Percentiles rank a stretch among this genome's conserved stretches.
phyloP scores from a whole-genome alignment of 1,140 invertebrate species.

The Pemphigus obesinymphae region DNA sequence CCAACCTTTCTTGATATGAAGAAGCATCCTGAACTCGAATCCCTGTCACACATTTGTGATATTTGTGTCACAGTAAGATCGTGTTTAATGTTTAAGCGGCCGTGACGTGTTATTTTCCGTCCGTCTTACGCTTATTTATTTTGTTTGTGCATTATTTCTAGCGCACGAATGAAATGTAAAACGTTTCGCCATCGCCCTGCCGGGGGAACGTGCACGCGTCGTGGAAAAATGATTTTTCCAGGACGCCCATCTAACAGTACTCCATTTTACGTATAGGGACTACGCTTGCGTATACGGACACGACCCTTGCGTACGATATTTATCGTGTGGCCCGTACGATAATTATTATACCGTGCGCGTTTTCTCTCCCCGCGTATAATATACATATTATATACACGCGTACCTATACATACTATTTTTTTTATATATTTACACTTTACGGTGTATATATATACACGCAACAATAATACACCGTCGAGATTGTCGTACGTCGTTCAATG shows the following conservation, averaged over 20 bases:
- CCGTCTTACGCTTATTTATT: not conserved
- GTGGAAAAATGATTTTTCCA: conserved; percentile 41
- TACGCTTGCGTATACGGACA: conserved; percentile 28
- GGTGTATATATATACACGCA: no score
- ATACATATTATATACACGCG: no score
- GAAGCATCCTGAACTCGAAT: conserved; percentile 47
- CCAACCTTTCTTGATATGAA: conserved; percentile 47
- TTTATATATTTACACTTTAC: no score
- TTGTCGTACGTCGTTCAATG: not conserved
- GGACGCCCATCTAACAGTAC: conserved; percentile 31
- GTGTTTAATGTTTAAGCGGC: not conserved
- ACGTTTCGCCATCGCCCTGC: conserved; percentile 3
- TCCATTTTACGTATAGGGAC: not conserved
- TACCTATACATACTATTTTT: no score
- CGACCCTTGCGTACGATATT: conserved; percentile 28
- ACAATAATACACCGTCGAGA: not conserved
- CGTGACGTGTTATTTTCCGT: not conserved
- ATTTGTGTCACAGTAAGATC: not conserved
- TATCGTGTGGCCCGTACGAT: conserved; percentile 1
- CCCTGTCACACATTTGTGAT: conserved; percentile 46
- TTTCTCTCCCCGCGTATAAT: no score
- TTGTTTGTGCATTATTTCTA: not conserved
- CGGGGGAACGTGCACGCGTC: conserved; percentile 13
- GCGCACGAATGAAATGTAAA: not conserved
- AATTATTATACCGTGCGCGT: not conserved